Percentiles rank a stretch among this genome's conserved stretches.
phyloP scores from a whole-genome alignment of 2,113 vertebrate genomes.

The Phaethornis superciliosus region DNA sequence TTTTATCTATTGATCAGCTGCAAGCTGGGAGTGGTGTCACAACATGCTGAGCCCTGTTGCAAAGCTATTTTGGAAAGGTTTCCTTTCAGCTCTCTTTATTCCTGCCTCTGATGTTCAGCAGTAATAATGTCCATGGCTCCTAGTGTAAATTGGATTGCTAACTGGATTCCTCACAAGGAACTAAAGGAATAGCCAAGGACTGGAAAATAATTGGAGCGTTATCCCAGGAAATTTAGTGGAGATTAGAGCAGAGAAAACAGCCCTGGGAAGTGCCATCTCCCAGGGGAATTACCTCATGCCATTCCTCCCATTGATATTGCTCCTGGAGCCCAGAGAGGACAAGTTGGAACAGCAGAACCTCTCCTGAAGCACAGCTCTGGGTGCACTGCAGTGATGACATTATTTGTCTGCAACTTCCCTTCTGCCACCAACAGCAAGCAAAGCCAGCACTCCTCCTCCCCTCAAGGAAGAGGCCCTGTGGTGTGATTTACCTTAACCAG shows the following conservation, averaged over 20 bases:
- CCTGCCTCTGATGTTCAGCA: background rate
- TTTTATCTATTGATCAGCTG: background rate
- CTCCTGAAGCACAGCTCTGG: background rate
- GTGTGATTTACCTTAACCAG: background rate
- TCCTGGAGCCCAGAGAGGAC: background rate
- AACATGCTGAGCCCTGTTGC: background rate
- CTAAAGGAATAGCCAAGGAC: background rate
- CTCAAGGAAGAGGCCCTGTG: background rate
- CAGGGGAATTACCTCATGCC: background rate
- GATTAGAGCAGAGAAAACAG: background rate
- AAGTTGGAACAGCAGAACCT: background rate
- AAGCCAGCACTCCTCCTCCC: background rate
- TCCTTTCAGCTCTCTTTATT: background rate
- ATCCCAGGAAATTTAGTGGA: background rate
- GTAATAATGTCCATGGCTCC: background rate
- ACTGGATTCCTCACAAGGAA: slow-evolving; percentile 1
- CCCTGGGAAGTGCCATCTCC: background rate
- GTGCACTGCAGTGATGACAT: background rate
- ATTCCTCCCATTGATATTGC: background rate
- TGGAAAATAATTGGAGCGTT: background rate
- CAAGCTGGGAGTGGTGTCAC: background rate
- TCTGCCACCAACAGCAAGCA: background rate
- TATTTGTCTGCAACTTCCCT: background rate
- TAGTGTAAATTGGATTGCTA: background rate
- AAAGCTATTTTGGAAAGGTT: background rate